phyloP scores from a whole-genome alignment of 2,113 vertebrate genomes.

The Mellivora capensis region DNA sequence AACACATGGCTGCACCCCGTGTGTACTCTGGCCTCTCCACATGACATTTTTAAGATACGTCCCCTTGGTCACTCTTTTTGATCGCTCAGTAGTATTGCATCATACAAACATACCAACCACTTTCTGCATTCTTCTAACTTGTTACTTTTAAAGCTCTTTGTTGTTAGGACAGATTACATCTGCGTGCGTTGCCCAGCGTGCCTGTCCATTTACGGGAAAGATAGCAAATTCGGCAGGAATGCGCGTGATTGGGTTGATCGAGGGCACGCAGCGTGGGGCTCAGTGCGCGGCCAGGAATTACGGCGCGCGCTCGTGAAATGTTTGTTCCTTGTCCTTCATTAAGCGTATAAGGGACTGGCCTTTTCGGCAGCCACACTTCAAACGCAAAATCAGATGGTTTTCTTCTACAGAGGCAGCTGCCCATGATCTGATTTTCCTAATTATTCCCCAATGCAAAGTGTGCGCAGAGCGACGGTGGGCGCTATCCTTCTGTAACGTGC shows the following conservation, averaged over 20 bases:
- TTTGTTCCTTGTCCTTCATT: neutral
- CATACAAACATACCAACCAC: rapidly evolving
- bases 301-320: rapidly evolving
- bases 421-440: neutral
- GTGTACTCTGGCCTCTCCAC: rapidly evolving
- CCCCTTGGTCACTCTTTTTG: rapidly evolving
- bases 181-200: rapidly evolving
- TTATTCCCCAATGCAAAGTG: neutral
- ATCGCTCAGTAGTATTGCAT: rapidly evolving
- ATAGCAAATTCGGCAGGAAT: rapidly evolving
- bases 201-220: neutral
- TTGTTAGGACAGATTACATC: neutral
- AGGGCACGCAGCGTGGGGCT: neutral
- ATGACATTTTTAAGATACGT: rapidly evolving
- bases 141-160: neutral
- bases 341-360: neutral
- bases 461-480: rapidly evolving
- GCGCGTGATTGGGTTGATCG: rapidly evolving
- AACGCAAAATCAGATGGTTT: neutral
- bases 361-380: neutral
- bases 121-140: too few species aligned
- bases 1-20: rapidly evolving
- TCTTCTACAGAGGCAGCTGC: neutral
- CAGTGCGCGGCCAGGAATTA: rapidly evolving
- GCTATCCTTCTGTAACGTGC: rapidly evolving